Conservation (phyloP, 2,797 vertebrate genomes). For the Delichon dasypus region DNA sequence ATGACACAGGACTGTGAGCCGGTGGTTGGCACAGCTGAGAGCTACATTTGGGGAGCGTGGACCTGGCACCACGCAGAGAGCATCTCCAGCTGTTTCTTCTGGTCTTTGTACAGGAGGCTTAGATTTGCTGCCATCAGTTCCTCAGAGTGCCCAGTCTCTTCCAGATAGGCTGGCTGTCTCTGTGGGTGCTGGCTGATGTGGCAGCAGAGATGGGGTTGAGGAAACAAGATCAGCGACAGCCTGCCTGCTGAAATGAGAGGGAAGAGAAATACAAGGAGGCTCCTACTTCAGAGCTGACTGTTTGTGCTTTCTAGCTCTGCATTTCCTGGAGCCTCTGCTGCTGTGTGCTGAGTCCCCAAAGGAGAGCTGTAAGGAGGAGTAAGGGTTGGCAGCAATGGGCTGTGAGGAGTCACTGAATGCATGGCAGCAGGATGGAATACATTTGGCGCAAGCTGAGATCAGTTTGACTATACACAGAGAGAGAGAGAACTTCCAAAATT, state of each 20-base stretch:
- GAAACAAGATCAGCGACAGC: not conserved
- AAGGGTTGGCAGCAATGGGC: not conserved
- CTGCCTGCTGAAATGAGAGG: not conserved
- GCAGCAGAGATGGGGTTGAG: not conserved
- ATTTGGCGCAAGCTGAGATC: not conserved
- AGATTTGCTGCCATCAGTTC: not conserved
- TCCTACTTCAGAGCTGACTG: not conserved
- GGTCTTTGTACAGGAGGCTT: not conserved
- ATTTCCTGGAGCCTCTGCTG: not conserved
- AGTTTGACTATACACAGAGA: not conserved
- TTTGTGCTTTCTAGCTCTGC: not conserved
- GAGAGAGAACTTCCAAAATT: not conserved
- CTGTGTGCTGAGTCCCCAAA: not conserved
- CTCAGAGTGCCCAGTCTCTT: accelerated
- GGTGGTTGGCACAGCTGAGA: not conserved
- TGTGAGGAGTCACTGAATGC: not conserved
- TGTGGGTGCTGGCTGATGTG: not conserved
- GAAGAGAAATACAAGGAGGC: not conserved
- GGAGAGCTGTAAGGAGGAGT: not conserved
- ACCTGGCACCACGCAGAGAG: not conserved
- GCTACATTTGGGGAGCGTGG: accelerated
- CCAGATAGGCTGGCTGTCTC: not conserved
- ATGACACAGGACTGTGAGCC: not conserved
- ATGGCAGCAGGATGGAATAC: not conserved
- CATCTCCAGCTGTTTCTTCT: not conserved